Evolutionary conservation across 2,797 vertebrate species (phyloP), one percentile per base, ranked within the genome.

Genomic region (Prunella strophiata): DNA sequence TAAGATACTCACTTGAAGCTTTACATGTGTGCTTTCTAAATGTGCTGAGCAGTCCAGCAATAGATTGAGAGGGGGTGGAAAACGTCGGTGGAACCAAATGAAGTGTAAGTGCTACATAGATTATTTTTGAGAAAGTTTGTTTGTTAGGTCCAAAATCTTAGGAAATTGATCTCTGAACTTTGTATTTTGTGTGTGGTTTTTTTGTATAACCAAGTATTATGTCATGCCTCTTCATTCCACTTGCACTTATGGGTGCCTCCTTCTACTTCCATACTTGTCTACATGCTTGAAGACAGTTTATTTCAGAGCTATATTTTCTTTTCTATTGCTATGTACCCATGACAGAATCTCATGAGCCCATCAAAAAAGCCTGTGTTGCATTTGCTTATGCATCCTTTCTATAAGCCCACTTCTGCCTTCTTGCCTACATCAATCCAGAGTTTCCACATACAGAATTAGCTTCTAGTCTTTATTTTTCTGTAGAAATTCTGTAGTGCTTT

Each of bases 51-150:
- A 65, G 68, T 72, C 84, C 63, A 74, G 61, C 80, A 92, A 67
- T 85, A 77, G 78, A 76, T 58, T 85, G 52, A 62, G 75, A 94
- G 89, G 51, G 45, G 70, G 75, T 85, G 89, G 79, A 77, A 85
- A 65, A 85, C 5, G 16, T 85, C 1, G 1, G 45, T 67, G 89
- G 29, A 89, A 83, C 32, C 9, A 32, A 93, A 71, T 65, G 68
- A 88, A 58, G 27, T 72, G 11, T 43, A 70, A 72, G 27, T 52
- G 21, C 55, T 85, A 50, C 38, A 43, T 0, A 52, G 45, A 38
- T 79, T 91, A 87, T 82, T 61, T 89, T 67, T n/a, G 36, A 82
- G 50, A 10, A 79, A 25, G 17, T 74, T 85, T 67, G 27, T 72
- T 84, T 84, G 29, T 76, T 83, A 68, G 10, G 38, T 68, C 27